Percentiles rank a stretch among this genome's conserved stretches.
These are phyloP conservation scores for Esox lucius DNA, from an alignment of 2,797 vertebrate genomes.

Conservation along the genomic window DNA sequence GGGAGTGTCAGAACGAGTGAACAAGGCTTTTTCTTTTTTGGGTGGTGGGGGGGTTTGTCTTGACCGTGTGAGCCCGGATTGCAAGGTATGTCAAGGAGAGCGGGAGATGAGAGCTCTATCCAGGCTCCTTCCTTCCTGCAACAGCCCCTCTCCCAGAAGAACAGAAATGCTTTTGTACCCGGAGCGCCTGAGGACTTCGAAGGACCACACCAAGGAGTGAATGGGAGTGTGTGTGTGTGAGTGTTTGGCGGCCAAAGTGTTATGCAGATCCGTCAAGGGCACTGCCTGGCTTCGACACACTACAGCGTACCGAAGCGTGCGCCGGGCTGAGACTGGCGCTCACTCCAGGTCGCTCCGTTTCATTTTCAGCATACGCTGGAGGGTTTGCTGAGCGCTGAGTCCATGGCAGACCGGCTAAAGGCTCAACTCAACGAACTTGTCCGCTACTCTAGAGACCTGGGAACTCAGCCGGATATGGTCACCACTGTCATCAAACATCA, in stretches of 20 bases:
- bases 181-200: constrained; percentile 21
- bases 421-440: constrained; percentile 90
- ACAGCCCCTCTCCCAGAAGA: constrained; percentile 56
- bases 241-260: constrained; percentile 38
- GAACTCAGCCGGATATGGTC: constrained; percentile 85
- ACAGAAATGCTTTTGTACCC: constrained; percentile 79
- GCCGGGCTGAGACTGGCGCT: not conserved
- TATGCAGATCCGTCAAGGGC: constrained; percentile 49
- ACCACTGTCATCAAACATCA: constrained; percentile 93
- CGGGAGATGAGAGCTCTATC: constrained; percentile 62
- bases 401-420: constrained; percentile 90
- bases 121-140: constrained; percentile 70
- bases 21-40: constrained; percentile 60
- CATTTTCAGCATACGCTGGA: constrained; percentile 60
- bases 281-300: constrained; percentile 42
- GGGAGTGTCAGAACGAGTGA: constrained; percentile 55
- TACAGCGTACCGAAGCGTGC: not conserved
- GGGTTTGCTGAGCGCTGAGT: constrained; percentile 84
- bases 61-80: constrained; percentile 69
- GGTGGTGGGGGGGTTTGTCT: constrained; percentile 66
- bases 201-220: constrained; percentile 50
- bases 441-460: constrained; percentile 90
- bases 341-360: constrained; percentile 20
- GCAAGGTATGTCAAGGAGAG: constrained; percentile 63
- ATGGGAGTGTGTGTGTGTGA: constrained; percentile 54